Percentiles rank a stretch among this genome's conserved stretches.
Evolutionary conservation across 1,140 invertebrate genomes (phyloP).

Genomic region (Trinorchestia longiramus): DNA sequence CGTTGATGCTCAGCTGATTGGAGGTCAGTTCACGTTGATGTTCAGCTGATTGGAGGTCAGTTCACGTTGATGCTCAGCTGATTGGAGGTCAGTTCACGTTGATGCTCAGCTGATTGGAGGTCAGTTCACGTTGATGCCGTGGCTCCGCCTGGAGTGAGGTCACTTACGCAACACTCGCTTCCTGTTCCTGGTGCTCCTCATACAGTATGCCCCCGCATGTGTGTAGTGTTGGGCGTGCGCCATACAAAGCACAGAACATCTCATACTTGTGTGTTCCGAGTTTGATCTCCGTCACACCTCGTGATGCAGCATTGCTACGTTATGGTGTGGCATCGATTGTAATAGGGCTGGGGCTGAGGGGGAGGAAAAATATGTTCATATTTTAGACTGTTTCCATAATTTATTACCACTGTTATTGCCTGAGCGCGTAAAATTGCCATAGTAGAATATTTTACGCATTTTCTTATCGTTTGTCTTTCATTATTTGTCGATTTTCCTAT

Average conservation of each 20-base stretch:
- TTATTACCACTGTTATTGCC: not conserved
- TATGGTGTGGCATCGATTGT: too few relatives aligned
- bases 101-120: not conserved
- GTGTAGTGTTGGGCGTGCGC: not conserved
- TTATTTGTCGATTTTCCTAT: not conserved
- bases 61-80: not conserved
- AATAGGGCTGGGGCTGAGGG: too few relatives aligned
- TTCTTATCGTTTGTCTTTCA: not conserved
- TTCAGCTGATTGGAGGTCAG: not conserved
- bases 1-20: not conserved
- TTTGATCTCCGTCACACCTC: not conserved
- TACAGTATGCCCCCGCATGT: conserved; percentile 9
- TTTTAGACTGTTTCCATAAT: not conserved
- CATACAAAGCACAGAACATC: not conserved
- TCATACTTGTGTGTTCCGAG: not conserved
- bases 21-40: not conserved
- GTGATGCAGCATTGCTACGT: not conserved
- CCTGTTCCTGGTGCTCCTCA: conserved; percentile 23
- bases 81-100: not conserved
- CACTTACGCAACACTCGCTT: not conserved
- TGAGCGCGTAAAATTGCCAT: not conserved
- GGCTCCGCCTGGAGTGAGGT: conserved; percentile 30
- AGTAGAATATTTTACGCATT: not conserved
- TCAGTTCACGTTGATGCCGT: not conserved
- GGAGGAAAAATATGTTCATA: not conserved